Conservation (phyloP, 2,888 invertebrate species). For the Octodonta nipae region DNA sequence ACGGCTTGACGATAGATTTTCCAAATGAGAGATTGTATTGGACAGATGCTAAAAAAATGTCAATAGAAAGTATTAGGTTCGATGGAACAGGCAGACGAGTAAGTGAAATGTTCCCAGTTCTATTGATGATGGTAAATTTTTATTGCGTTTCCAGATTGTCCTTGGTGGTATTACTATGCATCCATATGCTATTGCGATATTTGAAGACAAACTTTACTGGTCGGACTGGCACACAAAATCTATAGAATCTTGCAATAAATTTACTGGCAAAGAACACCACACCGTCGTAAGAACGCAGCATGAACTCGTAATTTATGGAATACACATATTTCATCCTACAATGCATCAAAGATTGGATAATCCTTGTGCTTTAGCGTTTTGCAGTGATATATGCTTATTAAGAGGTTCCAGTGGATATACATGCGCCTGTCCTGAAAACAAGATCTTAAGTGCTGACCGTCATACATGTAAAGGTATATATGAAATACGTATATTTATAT, state of each 20-base stretch:
- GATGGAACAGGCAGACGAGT: constrained; percentile 55
- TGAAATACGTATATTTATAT: no score
- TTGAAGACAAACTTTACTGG: constrained; percentile 82
- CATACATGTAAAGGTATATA: constrained; percentile 44
- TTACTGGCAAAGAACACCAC: constrained; percentile 50
- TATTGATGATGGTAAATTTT: no score
- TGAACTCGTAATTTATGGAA: constrained; percentile 43
- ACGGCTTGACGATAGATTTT: constrained; percentile 72
- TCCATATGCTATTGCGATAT: constrained; percentile 73
- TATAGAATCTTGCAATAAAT: constrained; percentile 65
- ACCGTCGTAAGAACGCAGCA: constrained; percentile 40
- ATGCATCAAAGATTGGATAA: constrained; percentile 41
- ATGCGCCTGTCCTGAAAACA: constrained; percentile 69
- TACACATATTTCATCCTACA: constrained; percentile 63
- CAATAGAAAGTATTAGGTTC: constrained; percentile 50
- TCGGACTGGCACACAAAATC: constrained; percentile 72
- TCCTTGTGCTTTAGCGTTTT: constrained; percentile 50
- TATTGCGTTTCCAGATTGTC: constrained; percentile 29
- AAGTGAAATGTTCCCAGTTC: constrained; percentile 17
- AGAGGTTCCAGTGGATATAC: constrained; percentile 41
- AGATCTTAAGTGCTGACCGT: constrained; percentile 42
- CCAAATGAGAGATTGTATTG: constrained; percentile 71
- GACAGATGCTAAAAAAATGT: constrained; percentile 64
- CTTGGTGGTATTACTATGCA: constrained; percentile 53
- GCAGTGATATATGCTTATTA: constrained; percentile 68